Evolutionary conservation across 2,888 invertebrate species (phyloP).

Genomic region (Lycaena phlaeas): DNA sequence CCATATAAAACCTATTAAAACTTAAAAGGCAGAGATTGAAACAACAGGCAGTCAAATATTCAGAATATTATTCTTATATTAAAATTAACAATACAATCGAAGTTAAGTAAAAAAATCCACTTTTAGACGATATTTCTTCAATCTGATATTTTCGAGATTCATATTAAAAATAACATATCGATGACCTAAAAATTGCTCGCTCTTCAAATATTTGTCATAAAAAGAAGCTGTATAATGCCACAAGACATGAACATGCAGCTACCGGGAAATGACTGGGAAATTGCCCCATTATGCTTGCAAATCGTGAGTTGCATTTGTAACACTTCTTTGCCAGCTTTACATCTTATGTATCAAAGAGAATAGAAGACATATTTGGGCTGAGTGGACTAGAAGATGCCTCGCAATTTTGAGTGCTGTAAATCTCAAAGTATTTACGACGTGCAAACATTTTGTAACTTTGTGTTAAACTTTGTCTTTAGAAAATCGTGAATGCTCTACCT

Average conservation of each 20-base stretch:
- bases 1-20: no score
- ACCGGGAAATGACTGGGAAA: constrained; percentile 64
- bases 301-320: constrained; percentile 67
- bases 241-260: constrained; percentile 59
- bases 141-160: no score
- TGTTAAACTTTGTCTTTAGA: not conserved
- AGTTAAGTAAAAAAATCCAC: no score
- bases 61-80: no score
- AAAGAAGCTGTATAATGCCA: constrained; percentile 31
- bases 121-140: no score
- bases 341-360: constrained; percentile 30
- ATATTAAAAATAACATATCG: not conserved
- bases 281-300: constrained; percentile 66
- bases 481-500: not conserved
- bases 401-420: not conserved
- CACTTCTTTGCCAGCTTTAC: constrained; percentile 61
- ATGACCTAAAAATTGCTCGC: constrained; percentile 21
- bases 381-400: constrained; percentile 7
- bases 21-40: no score
- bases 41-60: no score
- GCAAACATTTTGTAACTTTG: constrained; percentile 1
- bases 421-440: not conserved
- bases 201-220: constrained; percentile 32
- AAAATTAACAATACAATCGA: no score
- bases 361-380: constrained; percentile 21